Percentiles rank a stretch among this genome's conserved stretches.
These are phyloP conservation scores for Diplodus sargus DNA, from an alignment of 2,797 vertebrate genomes.

Conservation along the genomic window DNA sequence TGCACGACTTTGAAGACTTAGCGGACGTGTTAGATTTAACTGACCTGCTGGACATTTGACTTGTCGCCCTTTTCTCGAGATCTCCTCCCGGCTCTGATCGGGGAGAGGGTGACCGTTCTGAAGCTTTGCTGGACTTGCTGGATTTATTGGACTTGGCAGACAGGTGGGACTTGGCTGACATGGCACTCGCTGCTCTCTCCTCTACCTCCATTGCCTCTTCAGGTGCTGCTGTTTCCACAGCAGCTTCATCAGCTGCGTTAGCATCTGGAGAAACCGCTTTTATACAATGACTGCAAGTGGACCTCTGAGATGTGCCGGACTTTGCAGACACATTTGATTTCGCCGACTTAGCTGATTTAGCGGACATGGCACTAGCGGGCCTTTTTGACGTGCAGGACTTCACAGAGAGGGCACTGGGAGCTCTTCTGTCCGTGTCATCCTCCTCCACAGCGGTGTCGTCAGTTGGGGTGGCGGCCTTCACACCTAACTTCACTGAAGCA, in stretches of 20 bases:
- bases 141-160: slow-evolving; percentile 72
- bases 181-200: slow-evolving; percentile 62
- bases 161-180: slow-evolving; percentile 70
- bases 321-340: slow-evolving; percentile 68
- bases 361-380: slow-evolving; percentile 49
- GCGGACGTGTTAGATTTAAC: slow-evolving; percentile 53
- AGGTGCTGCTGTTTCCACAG: not conserved
- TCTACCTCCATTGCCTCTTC: slow-evolving; percentile 46
- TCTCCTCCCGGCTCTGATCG: slow-evolving; percentile 33
- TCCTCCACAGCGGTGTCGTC: slow-evolving; percentile 34
- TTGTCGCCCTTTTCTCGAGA: slow-evolving; percentile 60
- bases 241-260: not conserved
- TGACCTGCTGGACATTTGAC: slow-evolving; percentile 60
- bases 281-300: slow-evolving; percentile 58
- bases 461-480: slow-evolving; percentile 15
- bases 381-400: slow-evolving; percentile 45
- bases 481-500: slow-evolving; percentile 54
- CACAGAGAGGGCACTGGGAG: slow-evolving; percentile 52
- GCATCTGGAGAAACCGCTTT: slow-evolving; percentile 33
- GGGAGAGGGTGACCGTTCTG: slow-evolving; percentile 56
- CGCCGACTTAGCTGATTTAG: slow-evolving; percentile 52
- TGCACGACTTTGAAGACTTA: slow-evolving; percentile 50
- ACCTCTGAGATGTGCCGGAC: slow-evolving; percentile 68
- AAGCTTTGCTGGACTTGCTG: slow-evolving; percentile 56
- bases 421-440: slow-evolving; percentile 25